Evolutionary conservation across 2,113 vertebrate species (phyloP).

Genomic region (Blennius ocellaris): DNA sequence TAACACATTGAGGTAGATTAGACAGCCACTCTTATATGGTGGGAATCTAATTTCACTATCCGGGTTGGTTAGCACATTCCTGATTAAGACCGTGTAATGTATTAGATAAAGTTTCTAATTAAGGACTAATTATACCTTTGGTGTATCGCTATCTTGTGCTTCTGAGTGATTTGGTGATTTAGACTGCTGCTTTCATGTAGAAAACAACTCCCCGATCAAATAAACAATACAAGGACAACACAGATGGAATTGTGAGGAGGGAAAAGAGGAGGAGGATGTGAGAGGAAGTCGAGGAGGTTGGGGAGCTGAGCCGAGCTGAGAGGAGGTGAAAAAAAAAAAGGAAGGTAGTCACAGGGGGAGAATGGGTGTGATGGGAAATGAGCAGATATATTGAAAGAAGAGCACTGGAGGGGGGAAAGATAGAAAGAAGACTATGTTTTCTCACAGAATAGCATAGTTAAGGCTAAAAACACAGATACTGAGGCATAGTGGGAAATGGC

Average conservation of each 20-base stretch:
- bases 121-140: conserved; percentile 78
- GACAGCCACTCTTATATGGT: conserved; percentile 55
- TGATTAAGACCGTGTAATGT: conserved; percentile 63
- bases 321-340: conserved; percentile 21
- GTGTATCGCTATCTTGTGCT: conserved; percentile 59
- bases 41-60: conserved; percentile 65
- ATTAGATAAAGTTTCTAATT: conserved; percentile 77
- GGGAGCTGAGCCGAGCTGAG: not conserved
- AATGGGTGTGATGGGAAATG: conserved; percentile 29
- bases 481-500: conserved; percentile 23
- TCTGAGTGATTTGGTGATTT: conserved; percentile 69
- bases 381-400: conserved; percentile 21
- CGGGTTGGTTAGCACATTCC: conserved; percentile 63
- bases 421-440: conserved; percentile 16
- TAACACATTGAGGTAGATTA: conserved; percentile 51
- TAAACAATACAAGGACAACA: conserved; percentile 60
- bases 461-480: conserved; percentile 25
- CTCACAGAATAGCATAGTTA: conserved; percentile 21
- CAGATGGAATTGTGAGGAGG: conserved; percentile 37
- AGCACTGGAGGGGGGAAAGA: conserved; percentile 10
- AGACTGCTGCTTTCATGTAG: conserved; percentile 52
- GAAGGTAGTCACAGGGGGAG: conserved; percentile 9
- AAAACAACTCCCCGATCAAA: conserved; percentile 60
- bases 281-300: conserved; percentile 1
- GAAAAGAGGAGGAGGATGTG: conserved; percentile 7